phyloP scores from a whole-genome alignment of 2,888 invertebrate species.

The Ischnus inquisitorius region DNA sequence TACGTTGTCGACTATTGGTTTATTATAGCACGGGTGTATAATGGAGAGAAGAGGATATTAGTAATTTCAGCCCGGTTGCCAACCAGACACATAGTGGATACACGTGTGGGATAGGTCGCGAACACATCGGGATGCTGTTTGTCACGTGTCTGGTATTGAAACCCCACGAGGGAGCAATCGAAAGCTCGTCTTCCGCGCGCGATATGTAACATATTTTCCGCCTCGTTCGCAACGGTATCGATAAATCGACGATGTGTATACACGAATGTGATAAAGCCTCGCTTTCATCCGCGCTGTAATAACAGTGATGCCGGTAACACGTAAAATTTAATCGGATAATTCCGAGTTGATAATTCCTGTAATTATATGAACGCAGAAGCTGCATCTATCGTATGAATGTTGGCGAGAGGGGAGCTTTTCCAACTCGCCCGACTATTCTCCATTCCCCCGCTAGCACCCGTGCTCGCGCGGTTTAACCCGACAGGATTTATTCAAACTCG shows the following conservation, averaged over 20 bases:
- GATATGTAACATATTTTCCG: constrained; percentile 16
- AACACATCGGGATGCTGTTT: constrained; percentile 41
- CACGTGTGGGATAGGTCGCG: not conserved
- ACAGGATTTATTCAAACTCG: constrained; percentile 79
- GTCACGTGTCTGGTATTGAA: constrained; percentile 19
- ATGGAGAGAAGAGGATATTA: constrained; percentile 13
- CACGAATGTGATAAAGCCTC: not conserved
- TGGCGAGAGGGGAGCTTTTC: constrained; percentile 7
- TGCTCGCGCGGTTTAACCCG: constrained; percentile 70
- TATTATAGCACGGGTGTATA: not conserved
- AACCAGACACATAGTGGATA: constrained; percentile 10
- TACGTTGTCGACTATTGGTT: constrained; percentile 13
- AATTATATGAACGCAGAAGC: constrained; percentile 14
- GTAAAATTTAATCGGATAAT: constrained; percentile 46
- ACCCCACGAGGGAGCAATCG: not conserved
- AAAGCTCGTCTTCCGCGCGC: not conserved
- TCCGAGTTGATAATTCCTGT: constrained; percentile 34
- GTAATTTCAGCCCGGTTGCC: constrained; percentile 12
- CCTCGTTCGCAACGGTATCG: not conserved
- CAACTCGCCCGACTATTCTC: not conserved
- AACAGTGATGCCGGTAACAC: constrained; percentile 19
- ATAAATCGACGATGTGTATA: constrained; percentile 9
- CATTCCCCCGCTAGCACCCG: constrained; percentile 71
- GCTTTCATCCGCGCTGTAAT: not conserved
- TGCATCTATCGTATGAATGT: constrained; percentile 18